These are phyloP conservation scores for Semnopithecus entellus DNA, from an alignment of 2,113 vertebrate species.

Conservation along the genomic window DNA sequence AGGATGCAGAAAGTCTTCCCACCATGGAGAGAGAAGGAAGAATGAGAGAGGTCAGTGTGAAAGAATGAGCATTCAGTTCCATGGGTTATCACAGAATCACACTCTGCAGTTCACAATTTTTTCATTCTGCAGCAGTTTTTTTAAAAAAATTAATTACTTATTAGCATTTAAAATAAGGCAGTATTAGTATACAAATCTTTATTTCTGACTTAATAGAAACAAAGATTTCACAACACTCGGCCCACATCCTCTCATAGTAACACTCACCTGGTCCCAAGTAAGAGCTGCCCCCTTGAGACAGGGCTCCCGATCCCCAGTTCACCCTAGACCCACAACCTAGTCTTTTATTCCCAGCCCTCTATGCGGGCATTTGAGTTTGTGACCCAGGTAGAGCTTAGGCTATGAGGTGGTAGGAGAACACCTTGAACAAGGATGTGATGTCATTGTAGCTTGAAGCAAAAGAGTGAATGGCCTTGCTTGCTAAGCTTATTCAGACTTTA, in stretches of 20 bases:
- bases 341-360: not conserved
- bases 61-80: not conserved
- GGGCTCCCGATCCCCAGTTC: not conserved
- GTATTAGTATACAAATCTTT: not conserved
- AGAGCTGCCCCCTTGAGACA: not conserved
- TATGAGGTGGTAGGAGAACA: not conserved
- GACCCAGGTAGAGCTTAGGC: not conserved
- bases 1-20: not conserved
- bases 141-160: not conserved
- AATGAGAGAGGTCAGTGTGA: not conserved
- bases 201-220: conserved; percentile 12
- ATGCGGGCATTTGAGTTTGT: not conserved
- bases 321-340: not conserved
- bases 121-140: not conserved
- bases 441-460: not conserved
- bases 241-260: not conserved
- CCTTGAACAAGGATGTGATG: not conserved
- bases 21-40: not conserved
- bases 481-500: not conserved
- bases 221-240: not conserved
- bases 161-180: not conserved
- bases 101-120: not conserved
- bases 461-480: not conserved
- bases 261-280: not conserved
- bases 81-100: not conserved